Percentiles rank a stretch among this genome's conserved stretches.
phyloP scores from a whole-genome alignment of 2,888 invertebrate genomes.

The Aporophyla nigra region DNA sequence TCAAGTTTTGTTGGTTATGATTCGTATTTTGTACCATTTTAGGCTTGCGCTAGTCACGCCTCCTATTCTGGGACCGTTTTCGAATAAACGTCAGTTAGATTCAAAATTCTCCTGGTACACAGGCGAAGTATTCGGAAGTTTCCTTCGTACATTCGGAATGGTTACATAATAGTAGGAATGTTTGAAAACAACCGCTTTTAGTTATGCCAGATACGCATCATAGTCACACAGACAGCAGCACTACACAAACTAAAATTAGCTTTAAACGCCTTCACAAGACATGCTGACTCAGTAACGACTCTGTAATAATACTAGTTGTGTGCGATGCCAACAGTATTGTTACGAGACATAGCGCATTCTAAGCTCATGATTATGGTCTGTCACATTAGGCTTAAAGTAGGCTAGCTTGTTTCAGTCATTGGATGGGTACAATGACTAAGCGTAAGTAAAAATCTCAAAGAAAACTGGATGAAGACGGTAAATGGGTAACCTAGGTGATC shows the following conservation, averaged over 20 bases:
- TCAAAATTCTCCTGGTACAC: conserved; percentile 41
- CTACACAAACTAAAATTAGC: conserved; percentile 81
- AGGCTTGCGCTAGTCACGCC: conserved; percentile 82
- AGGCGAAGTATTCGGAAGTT: conserved; percentile 40
- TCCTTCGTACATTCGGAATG: conserved; percentile 78
- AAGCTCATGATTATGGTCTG: conserved; percentile 70
- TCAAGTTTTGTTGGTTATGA: conserved; percentile 73
- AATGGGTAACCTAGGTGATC: conserved; percentile 40
- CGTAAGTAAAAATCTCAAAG: conserved; percentile 67
- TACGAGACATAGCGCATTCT: conserved; percentile 68
- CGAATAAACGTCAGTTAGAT: conserved; percentile 72
- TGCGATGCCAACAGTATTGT: conserved; percentile 58
- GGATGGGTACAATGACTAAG: conserved; percentile 49
- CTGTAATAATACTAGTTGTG: conserved; percentile 63
- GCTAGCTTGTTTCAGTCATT: conserved; percentile 70
- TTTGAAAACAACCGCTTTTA: conserved; percentile 84
- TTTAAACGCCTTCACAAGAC: conserved; percentile 82
- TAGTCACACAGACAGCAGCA: conserved; percentile 84
- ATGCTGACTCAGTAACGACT: conserved; percentile 71
- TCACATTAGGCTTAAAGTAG: conserved; percentile 75
- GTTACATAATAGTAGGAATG: conserved; percentile 84
- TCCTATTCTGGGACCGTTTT: conserved; percentile 85
- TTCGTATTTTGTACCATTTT: conserved; percentile 75
- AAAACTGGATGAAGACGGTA: conserved; percentile 48
- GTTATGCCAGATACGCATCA: conserved; percentile 86